These are phyloP conservation scores for Corticium candelabrum DNA, from an alignment of 37 sponge, comb jelly and placozoan species.

Conservation along the genomic window DNA sequence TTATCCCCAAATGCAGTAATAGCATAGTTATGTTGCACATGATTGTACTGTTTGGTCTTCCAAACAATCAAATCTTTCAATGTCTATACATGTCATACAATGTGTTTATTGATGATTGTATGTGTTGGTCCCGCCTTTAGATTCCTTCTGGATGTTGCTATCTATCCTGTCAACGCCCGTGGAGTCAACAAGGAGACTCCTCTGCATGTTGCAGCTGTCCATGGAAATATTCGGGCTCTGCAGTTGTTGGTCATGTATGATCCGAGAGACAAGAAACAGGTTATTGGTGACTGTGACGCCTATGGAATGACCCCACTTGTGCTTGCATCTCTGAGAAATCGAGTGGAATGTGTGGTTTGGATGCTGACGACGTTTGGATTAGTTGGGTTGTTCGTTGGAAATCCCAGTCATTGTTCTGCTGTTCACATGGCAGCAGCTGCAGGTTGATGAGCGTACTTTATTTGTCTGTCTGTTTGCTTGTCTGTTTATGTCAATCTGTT, in stretches of 20 bases:
- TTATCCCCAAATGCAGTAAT: too few relatives aligned
- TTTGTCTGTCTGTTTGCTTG: too few relatives aligned
- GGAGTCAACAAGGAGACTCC: neutral
- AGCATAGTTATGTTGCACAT: too few relatives aligned
- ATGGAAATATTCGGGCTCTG: neutral
- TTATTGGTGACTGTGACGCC: neutral
- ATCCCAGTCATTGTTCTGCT: neutral
- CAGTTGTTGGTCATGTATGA: neutral
- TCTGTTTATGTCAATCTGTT: too few relatives aligned
- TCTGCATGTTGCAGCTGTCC: neutral
- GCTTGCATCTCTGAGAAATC: conserved; percentile 1
- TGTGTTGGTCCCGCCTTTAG: too few relatives aligned
- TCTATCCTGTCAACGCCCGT: neutral
- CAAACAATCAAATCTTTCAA: too few relatives aligned
- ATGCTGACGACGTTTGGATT: neutral
- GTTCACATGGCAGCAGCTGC: neutral
- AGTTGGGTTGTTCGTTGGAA: neutral
- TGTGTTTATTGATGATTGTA: too few relatives aligned
- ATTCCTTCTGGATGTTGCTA: neutral
- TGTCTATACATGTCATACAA: too few relatives aligned
- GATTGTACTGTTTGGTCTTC: too few relatives aligned
- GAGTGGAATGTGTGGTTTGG: neutral
- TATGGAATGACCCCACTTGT: neutral
- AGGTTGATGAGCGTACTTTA: too few relatives aligned
- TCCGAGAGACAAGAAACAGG: neutral